Percentiles rank a stretch among this genome's conserved stretches.
Conservation (phyloP, 2,797 vertebrate species). For the Neosilurus mollespiculum region DNA sequence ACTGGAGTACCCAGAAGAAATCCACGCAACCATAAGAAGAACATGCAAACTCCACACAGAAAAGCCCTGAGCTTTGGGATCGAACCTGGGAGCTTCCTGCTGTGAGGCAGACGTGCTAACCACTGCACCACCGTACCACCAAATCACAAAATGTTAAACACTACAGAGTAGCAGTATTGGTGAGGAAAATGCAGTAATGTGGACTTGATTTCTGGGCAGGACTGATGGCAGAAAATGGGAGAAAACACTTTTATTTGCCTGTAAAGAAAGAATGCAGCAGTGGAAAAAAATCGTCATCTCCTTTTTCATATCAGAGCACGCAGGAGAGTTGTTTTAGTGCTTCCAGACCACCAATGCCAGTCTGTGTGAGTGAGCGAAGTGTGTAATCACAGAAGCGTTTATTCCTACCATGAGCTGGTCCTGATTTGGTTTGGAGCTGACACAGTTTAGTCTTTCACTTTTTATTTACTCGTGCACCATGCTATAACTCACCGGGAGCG, state of each 20-base stretch:
- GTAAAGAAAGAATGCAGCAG: constrained; percentile 14
- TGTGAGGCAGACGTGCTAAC: too few species aligned
- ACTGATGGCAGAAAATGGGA: neutral
- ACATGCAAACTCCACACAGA: too few species aligned
- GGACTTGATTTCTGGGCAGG: neutral
- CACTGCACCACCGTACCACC: too few species aligned
- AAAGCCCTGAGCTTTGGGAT: too few species aligned
- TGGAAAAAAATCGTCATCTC: constrained; percentile 7
- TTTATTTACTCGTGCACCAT: neutral
- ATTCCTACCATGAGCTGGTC: neutral
- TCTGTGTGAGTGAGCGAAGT: neutral
- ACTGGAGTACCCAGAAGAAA: too few species aligned
- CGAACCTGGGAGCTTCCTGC: too few species aligned
- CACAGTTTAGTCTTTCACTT: neutral
- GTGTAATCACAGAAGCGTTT: constrained; percentile 2
- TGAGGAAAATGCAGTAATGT: neutral
- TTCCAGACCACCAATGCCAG: constrained; percentile 13
- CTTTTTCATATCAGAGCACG: constrained; percentile 25
- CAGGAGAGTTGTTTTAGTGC: constrained; percentile 21
- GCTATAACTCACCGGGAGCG: neutral
- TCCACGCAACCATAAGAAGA: too few species aligned
- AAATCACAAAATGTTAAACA: too few species aligned
- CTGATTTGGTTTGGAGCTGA: neutral
- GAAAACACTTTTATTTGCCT: constrained; percentile 10
- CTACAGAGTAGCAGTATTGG: too few species aligned